phyloP scores from a whole-genome alignment of 2,888 invertebrate genomes.

The Monoplex corrugatus region DNA sequence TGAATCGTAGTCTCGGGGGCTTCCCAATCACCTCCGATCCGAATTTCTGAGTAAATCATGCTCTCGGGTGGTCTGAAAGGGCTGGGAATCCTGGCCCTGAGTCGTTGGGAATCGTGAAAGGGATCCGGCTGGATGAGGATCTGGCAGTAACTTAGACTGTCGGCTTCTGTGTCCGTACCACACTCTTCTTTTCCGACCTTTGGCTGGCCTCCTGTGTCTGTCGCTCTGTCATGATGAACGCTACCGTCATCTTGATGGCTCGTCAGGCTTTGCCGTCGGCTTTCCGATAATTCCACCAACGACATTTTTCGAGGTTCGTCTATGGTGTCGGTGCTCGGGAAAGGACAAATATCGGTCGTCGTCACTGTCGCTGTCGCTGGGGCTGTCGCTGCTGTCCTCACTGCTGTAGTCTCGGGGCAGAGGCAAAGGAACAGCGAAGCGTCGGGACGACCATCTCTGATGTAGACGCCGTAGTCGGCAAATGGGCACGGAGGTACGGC shows the following conservation, averaged over 20 bases:
- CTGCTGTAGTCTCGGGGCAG: background rate
- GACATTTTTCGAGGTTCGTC: constrained; percentile 27
- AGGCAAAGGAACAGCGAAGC: background rate
- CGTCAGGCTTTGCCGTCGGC: background rate
- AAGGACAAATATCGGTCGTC: background rate
- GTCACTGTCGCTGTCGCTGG: background rate
- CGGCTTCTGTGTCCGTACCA: background rate
- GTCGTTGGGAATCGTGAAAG: too few relatives aligned
- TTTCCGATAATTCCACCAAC: background rate
- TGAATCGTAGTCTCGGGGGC: background rate
- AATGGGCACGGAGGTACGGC: constrained; percentile 2
- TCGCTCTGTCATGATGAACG: too few relatives aligned
- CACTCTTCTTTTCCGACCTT: background rate
- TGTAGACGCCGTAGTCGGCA: constrained; percentile 4
- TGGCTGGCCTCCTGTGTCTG: background rate
- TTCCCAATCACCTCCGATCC: background rate
- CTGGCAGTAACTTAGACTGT: constrained; percentile 9
- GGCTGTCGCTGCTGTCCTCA: background rate
- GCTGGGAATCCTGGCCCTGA: background rate
- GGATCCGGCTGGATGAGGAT: background rate
- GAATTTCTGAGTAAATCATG: constrained; percentile 31
- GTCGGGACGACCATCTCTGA: constrained; percentile 1
- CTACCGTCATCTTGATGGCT: background rate
- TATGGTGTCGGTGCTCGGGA: background rate
- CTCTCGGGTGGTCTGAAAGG: background rate